Conservation (phyloP, 2,113 vertebrate species). For the Gavia stellata region DNA sequence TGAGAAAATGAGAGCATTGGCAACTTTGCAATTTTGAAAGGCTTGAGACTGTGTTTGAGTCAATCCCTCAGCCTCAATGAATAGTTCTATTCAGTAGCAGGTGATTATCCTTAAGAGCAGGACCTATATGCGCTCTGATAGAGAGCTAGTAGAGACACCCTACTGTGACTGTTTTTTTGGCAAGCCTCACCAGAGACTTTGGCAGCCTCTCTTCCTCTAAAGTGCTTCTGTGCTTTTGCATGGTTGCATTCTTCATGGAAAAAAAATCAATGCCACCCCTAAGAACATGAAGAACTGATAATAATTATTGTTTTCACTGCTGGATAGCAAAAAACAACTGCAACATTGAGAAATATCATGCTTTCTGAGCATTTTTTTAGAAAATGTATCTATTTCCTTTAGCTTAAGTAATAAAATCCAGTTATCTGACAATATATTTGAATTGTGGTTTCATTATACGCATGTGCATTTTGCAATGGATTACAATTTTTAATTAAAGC, state of each 20-base stretch:
- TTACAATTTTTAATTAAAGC: slow-evolving; percentile 26
- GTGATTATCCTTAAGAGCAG: slow-evolving; percentile 30
- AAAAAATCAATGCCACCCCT: not conserved
- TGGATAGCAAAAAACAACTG: not conserved
- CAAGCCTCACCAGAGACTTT: slow-evolving; percentile 22
- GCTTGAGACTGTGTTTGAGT: not conserved
- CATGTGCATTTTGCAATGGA: not conserved
- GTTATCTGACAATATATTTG: not conserved
- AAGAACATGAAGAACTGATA: slow-evolving; percentile 37
- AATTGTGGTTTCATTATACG: not conserved
- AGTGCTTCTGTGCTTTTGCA: slow-evolving; percentile 29
- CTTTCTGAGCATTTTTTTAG: not conserved
- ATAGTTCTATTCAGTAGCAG: slow-evolving; percentile 40
- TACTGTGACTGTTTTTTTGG: slow-evolving; percentile 4
- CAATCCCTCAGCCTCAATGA: not conserved
- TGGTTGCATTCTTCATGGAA: slow-evolving; percentile 36
- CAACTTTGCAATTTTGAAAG: not conserved
- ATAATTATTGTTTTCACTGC: slow-evolving; percentile 44
- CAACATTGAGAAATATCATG: not conserved
- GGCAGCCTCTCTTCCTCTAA: slow-evolving; percentile 33
- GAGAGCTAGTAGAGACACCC: not conserved
- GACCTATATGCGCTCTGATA: not conserved
- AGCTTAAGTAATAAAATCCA: not conserved
- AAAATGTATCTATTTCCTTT: not conserved
- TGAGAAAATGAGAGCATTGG: not conserved